phyloP scores from a whole-genome alignment of 1,140 invertebrate genomes.

The Lordiphosa mommai region DNA sequence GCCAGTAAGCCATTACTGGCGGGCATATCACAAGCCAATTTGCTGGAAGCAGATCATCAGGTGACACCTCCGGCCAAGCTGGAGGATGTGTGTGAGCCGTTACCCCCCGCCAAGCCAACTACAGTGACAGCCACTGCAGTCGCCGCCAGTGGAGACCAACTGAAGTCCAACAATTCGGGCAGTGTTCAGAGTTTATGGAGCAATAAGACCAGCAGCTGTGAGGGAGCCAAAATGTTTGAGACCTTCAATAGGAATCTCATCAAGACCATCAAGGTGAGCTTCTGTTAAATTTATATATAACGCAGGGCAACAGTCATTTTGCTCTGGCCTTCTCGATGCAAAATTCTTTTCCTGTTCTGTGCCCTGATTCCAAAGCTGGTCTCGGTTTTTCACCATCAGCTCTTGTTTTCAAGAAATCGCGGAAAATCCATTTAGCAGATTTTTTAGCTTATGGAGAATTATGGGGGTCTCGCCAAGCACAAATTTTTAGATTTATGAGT shows the following conservation, averaged over 20 bases:
- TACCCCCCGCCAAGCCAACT: constrained; percentile 22
- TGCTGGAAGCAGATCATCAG: constrained; percentile 35
- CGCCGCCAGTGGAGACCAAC: constrained; percentile 25
- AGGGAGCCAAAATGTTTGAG: constrained; percentile 79
- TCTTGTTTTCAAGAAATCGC: no score
- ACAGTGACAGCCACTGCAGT: background rate
- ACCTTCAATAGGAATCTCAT: constrained; percentile 79
- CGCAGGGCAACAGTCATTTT: no score
- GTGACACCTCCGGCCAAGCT: constrained; percentile 22
- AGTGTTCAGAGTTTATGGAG: constrained; percentile 78
- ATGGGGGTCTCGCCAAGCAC: no score
- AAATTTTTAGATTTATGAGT: no score
- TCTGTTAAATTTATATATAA: no score
- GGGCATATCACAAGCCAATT: constrained; percentile 50
- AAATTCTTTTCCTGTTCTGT: background rate
- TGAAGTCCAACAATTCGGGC: constrained; percentile 67
- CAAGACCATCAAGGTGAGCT: constrained; percentile 76
- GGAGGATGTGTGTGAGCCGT: constrained; percentile 57
- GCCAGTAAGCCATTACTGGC: constrained; percentile 53
- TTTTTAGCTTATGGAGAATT: no score
- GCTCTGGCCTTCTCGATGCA: no score
- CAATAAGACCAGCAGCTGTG: constrained; percentile 74
- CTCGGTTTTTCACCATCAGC: no score
- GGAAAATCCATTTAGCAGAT: no score
- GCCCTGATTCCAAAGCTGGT: no score